A percentile compares a stretch with the other conserved stretches of the same genome.
Conservation (phyloP, 2,797 vertebrate species). For the Cynopterus sphinx region DNA sequence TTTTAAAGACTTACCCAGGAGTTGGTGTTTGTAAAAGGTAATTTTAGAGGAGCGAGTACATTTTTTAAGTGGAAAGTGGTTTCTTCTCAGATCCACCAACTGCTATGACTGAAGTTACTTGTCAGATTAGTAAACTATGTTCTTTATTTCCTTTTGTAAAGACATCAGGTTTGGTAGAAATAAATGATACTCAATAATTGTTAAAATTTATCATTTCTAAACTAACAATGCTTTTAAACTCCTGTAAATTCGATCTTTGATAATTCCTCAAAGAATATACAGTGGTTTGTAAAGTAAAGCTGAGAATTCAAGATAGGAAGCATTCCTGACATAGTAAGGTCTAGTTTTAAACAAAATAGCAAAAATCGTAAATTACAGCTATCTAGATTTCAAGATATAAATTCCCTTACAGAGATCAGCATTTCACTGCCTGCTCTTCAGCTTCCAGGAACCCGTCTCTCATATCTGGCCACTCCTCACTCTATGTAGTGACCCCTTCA, state of each 20-base stretch:
- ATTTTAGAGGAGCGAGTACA: accelerated
- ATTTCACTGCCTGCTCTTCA: not conserved
- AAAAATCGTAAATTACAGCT: not conserved
- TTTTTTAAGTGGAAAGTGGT: constrained; percentile 38
- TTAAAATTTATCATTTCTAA: not conserved
- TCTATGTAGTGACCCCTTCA: not conserved
- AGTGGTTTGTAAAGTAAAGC: not conserved
- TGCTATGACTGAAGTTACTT: not conserved
- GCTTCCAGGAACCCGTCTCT: not conserved
- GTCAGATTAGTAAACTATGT: not conserved
- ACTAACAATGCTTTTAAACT: not conserved
- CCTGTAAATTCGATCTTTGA: not conserved
- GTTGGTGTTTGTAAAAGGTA: constrained; percentile 13
- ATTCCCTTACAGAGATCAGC: not conserved
- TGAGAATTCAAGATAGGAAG: not conserved
- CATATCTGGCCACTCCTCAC: not conserved
- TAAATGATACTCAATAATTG: not conserved
- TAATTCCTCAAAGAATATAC: not conserved
- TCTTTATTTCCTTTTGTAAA: constrained; percentile 39
- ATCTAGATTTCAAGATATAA: not conserved
- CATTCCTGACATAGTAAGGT: not conserved
- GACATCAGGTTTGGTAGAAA: not conserved
- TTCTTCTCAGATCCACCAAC: constrained; percentile 38
- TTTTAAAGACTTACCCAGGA: constrained; percentile 65
- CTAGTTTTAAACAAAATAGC: not conserved